phyloP scores from a whole-genome alignment of 2,797 vertebrate species.

The Echeneis naucrates region DNA sequence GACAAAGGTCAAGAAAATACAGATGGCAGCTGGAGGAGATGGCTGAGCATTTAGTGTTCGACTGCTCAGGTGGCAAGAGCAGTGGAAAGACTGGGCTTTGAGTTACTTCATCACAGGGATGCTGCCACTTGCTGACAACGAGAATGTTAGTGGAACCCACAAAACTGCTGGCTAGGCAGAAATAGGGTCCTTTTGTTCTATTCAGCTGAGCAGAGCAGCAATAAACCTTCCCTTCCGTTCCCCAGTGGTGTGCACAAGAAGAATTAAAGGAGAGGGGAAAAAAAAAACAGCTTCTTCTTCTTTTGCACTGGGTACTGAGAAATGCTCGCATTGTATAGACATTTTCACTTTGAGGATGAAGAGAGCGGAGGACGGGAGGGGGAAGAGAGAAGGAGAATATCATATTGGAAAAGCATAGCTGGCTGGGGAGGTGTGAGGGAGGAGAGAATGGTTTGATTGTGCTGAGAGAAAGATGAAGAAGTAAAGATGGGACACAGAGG shows the following conservation, averaged over 20 bases:
- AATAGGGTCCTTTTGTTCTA: conserved; percentile 69
- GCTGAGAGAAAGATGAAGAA: conserved; percentile 50
- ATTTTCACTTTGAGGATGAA: conserved; percentile 64
- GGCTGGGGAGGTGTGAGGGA: conserved; percentile 38
- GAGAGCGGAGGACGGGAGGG: conserved; percentile 42
- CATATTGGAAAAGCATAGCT: conserved; percentile 46
- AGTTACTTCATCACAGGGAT: conserved; percentile 71
- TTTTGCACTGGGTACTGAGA: conserved; percentile 46
- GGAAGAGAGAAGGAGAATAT: conserved; percentile 52
- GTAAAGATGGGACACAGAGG: conserved; percentile 42
- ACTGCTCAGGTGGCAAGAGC: conserved; percentile 60
- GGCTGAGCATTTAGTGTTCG: conserved; percentile 50
- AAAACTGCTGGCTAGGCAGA: conserved; percentile 74
- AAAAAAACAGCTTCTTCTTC: conserved; percentile 33
- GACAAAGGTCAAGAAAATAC: conserved; percentile 49
- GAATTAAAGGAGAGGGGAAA: not conserved
- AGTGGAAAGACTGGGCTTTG: conserved; percentile 56
- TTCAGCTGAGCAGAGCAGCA: conserved; percentile 67
- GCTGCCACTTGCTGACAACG: conserved; percentile 70
- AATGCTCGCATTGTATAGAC: conserved; percentile 62
- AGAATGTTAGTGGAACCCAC: conserved; percentile 43
- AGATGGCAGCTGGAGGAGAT: conserved; percentile 54
- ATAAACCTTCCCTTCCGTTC: conserved; percentile 56
- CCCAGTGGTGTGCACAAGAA: conserved; percentile 41
- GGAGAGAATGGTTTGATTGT: conserved; percentile 53